These are phyloP conservation scores for Rhinatrema bivittatum DNA, from an alignment of 2,797 vertebrate genomes.

Conservation along the genomic window DNA sequence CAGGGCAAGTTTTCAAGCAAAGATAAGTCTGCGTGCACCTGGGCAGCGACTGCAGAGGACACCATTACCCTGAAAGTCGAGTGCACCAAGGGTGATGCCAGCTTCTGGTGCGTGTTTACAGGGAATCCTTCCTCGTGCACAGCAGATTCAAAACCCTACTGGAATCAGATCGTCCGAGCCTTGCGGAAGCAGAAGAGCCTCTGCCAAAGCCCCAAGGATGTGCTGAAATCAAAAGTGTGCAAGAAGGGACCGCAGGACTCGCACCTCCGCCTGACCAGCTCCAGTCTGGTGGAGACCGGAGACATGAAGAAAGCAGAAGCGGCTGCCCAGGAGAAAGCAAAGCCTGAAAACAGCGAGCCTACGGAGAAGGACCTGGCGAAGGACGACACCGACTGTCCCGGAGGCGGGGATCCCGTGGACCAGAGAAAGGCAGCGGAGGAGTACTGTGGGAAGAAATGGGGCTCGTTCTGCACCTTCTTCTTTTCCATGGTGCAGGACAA, in stretches of 20 bases:
- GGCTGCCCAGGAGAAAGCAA: neutral
- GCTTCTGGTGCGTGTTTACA: slow-evolving; percentile 65
- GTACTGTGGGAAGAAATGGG: slow-evolving; percentile 64
- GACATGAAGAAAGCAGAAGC: neutral
- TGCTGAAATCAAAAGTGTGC: slow-evolving; percentile 70
- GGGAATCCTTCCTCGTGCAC: slow-evolving; percentile 63
- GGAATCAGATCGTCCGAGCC: slow-evolving; percentile 73
- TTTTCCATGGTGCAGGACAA: slow-evolving; percentile 73
- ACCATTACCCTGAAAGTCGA: slow-evolving; percentile 38
- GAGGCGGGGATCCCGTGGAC: slow-evolving; percentile 39
- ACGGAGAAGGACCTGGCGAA: neutral
- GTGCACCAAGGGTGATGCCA: slow-evolving; percentile 46
- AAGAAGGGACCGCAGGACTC: slow-evolving; percentile 58
- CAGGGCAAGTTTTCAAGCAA: slow-evolving; percentile 63
- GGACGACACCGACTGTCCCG: slow-evolving; percentile 46
- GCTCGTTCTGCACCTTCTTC: slow-evolving; percentile 72
- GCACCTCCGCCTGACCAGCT: slow-evolving; percentile 58
- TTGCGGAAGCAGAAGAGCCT: slow-evolving; percentile 68
- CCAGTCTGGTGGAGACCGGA: slow-evolving; percentile 21
- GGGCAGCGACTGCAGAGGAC: slow-evolving; percentile 46
- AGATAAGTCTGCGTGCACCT: slow-evolving; percentile 68
- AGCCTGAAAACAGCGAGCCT: neutral
- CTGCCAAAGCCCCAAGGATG: slow-evolving; percentile 52
- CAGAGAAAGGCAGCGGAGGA: slow-evolving; percentile 64
- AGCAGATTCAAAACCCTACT: slow-evolving; percentile 53